Conservation (phyloP, 2,113 vertebrate species). For the Sinocyclocheilus anshuiensis region DNA sequence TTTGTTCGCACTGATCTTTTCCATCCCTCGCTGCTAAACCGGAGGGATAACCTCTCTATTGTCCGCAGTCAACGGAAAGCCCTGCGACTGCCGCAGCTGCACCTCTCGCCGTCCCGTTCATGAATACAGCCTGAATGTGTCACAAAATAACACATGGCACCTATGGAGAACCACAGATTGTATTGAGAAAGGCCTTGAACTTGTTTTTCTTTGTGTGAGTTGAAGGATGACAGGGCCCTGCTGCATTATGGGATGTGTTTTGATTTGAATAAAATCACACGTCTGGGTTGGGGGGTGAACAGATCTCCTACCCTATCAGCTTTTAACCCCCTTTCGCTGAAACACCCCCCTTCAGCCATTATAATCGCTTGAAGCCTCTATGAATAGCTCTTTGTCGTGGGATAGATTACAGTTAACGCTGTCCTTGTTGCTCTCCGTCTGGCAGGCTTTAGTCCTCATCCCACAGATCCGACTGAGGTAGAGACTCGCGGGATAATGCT, state of each 20-base stretch:
- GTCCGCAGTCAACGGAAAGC: constrained; percentile 44
- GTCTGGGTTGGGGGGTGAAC: constrained; percentile 57
- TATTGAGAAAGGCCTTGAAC: constrained; percentile 67
- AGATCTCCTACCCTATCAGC: constrained; percentile 21
- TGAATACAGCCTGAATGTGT: constrained; percentile 41
- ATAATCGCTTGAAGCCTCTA: constrained; percentile 81
- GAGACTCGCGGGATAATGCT: constrained; percentile 8
- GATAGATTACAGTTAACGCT: constrained; percentile 80
- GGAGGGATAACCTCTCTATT: constrained; percentile 42
- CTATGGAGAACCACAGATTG: constrained; percentile 64
- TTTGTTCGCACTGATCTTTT: constrained; percentile 28
- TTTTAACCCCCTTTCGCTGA: neutral
- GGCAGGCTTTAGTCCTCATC: constrained; percentile 13
- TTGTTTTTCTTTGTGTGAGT: constrained; percentile 75
- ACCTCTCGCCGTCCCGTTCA: constrained; percentile 44
- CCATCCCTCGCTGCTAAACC: constrained; percentile 28
- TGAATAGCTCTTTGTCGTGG: constrained; percentile 82
- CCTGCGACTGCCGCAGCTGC: constrained; percentile 52
- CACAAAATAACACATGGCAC: constrained; percentile 54
- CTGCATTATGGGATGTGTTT: constrained; percentile 82
- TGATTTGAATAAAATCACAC: constrained; percentile 83
- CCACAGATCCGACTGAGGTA: constrained; percentile 39
- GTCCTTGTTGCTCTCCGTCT: constrained; percentile 63
- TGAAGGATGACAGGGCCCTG: constrained; percentile 64
- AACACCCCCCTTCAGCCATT: neutral